phyloP scores from a whole-genome alignment of 2,797 vertebrate genomes.

The Myoxocephalus aenaeus region DNA sequence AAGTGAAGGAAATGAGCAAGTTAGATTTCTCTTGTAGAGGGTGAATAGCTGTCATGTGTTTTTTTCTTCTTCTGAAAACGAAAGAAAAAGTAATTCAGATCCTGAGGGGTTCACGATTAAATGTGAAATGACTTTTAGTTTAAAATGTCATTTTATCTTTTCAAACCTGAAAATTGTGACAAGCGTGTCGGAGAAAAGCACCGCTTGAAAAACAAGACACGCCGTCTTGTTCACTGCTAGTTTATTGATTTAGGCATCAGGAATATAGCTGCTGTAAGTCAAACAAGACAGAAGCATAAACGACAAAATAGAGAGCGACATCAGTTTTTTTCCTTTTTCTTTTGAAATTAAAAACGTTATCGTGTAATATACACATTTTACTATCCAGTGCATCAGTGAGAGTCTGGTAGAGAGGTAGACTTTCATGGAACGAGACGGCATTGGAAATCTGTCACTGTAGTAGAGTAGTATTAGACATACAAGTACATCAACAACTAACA shows the following conservation, averaged over 20 bases:
- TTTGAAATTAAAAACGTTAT: neutral
- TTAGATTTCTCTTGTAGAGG: neutral
- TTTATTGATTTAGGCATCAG: slow-evolving; percentile 5
- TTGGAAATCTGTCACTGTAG: neutral
- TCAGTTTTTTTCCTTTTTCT: neutral
- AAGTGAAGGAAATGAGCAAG: neutral
- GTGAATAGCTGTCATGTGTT: neutral
- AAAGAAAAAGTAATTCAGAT: neutral
- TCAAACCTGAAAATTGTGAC: neutral
- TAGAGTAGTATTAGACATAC: slow-evolving; percentile 4
- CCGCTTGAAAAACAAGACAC: neutral
- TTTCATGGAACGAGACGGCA: neutral
- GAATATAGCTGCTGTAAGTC: neutral
- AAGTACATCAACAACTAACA: slow-evolving; percentile 12
- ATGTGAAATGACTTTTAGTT: neutral
- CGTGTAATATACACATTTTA: neutral
- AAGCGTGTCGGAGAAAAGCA: neutral
- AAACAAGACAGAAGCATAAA: neutral
- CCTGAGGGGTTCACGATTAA: neutral
- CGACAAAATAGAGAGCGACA: neutral
- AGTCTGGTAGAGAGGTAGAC: neutral
- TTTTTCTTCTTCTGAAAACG: neutral
- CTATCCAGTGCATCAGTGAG: neutral
- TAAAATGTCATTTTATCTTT: neutral
- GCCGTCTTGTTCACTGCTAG: neutral